Conservation (phyloP, 2,888 invertebrate genomes). For the Linnaemya tessellans region DNA sequence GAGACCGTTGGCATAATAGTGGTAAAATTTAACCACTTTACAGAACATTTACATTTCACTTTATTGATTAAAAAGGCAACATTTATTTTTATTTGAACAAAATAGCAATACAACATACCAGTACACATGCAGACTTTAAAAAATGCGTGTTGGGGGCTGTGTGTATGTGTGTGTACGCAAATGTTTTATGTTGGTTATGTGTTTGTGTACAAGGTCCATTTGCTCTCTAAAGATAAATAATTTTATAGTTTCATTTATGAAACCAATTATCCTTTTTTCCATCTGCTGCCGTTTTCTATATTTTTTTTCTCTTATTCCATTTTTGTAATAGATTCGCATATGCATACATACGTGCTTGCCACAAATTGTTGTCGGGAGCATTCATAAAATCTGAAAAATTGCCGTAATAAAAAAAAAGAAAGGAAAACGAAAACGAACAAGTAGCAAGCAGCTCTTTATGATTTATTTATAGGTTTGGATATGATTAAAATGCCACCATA, state of each 20-base stretch:
- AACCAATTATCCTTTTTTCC: constrained; percentile 65
- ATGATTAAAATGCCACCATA: constrained; percentile 55
- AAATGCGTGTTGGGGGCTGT: not conserved
- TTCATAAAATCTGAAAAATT: constrained; percentile 52
- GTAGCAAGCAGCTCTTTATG: constrained; percentile 43
- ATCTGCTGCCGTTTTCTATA: constrained; percentile 20
- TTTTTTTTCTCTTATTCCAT: not conserved
- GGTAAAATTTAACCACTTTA: constrained; percentile 70
- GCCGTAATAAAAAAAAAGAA: constrained; percentile 51
- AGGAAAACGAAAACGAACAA: constrained; percentile 10
- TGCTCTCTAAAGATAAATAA: constrained; percentile 59
- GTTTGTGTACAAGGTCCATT: constrained; percentile 59
- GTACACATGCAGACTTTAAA: not conserved
- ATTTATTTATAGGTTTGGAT: constrained; percentile 63
- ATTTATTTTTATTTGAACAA: constrained; percentile 49
- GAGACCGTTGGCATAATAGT: constrained; percentile 43
- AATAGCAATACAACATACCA: constrained; percentile 16
- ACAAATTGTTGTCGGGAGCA: constrained; percentile 32
- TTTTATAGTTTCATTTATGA: constrained; percentile 70
- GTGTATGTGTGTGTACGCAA: not conserved
- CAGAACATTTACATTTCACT: constrained; percentile 71
- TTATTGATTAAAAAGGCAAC: constrained; percentile 67
- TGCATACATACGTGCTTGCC: constrained; percentile 47
- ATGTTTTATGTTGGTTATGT: constrained; percentile 30
- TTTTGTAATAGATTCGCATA: constrained; percentile 29